Evolutionary conservation across 2,888 invertebrate genomes (phyloP).

Genomic region (Drosophila kokeensis): DNA sequence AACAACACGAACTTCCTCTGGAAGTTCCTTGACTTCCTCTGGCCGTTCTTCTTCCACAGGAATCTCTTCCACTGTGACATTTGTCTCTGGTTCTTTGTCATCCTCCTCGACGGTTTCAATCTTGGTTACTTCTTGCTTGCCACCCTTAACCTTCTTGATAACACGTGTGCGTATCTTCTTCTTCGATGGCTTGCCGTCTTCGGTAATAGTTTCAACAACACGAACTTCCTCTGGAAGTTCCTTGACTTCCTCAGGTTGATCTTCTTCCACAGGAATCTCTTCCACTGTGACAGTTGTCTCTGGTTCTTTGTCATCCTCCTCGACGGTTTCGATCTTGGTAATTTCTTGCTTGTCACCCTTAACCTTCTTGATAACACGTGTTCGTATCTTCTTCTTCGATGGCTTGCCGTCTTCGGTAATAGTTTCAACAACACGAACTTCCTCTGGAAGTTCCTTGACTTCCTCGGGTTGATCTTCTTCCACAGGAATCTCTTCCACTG

Average conservation of each 20-base stretch:
- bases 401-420: constrained; percentile 35
- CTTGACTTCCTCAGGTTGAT: constrained; percentile 13
- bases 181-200: constrained; percentile 35
- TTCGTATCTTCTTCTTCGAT: constrained; percentile 43
- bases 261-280: constrained; percentile 16
- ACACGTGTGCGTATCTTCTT: constrained; percentile 39
- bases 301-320: constrained; percentile 33
- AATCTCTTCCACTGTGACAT: constrained; percentile 26
- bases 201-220: constrained; percentile 21
- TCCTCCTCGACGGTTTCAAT: constrained; percentile 47
- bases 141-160: constrained; percentile 43
- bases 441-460: constrained; percentile 34
- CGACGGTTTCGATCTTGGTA: constrained; percentile 39
- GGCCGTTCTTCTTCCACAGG: constrained; percentile 11
- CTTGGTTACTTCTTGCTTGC: constrained; percentile 45
- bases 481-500: constrained; percentile 25
- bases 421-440: constrained; percentile 30
- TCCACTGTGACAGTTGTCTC: constrained; percentile 33
- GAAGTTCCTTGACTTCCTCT: constrained; percentile 31
- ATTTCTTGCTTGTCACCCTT: constrained; percentile 40
- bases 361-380: constrained; percentile 37
- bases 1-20: constrained; percentile 39
- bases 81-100: constrained; percentile 34
- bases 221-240: constrained; percentile 40
- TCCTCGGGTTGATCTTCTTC: constrained; percentile 27